Conservation (phyloP, 1,140 invertebrate species). For the Tetranychus urticae region DNA sequence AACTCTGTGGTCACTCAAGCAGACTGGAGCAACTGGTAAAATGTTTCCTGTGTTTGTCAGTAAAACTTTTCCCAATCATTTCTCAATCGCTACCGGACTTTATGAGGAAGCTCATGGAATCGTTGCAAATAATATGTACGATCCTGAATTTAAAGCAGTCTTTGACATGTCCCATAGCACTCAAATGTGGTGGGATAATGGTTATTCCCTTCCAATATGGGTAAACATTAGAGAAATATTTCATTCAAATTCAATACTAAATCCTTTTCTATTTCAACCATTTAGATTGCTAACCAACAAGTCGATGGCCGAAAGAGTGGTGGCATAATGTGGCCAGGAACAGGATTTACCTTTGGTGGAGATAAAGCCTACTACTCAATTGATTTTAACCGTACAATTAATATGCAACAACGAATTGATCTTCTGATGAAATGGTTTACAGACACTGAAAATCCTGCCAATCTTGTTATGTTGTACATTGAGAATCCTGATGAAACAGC, state of each 20-base stretch:
- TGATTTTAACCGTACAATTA: neutral
- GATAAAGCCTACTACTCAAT: neutral
- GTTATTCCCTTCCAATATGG: neutral
- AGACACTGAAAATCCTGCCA: constrained; percentile 8
- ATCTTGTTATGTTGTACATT: constrained; percentile 11
- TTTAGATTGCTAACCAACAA: neutral
- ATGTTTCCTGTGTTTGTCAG: constrained; percentile 40
- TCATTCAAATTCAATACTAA: no score
- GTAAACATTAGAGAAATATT: neutral
- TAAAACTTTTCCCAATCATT: constrained; percentile 19
- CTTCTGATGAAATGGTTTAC: constrained; percentile 7
- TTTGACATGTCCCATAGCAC: constrained; percentile 3
- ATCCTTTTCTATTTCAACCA: neutral
- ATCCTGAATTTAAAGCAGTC: constrained; percentile 9
- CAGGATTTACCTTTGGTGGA: neutral
- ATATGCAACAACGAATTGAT: constrained; percentile 4
- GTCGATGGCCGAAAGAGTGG: neutral
- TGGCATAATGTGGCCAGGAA: neutral
- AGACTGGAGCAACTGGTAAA: neutral
- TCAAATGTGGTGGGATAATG: constrained; percentile 13
- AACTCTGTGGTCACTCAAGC: neutral
- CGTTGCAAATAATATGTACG: constrained; percentile 15
- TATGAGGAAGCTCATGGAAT: constrained; percentile 28
- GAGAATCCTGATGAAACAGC: constrained; percentile 11
- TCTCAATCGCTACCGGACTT: constrained; percentile 19